Evolutionary conservation across 2,113 vertebrate genomes (phyloP).

Genomic region (Salvelinus alpinus): DNA sequence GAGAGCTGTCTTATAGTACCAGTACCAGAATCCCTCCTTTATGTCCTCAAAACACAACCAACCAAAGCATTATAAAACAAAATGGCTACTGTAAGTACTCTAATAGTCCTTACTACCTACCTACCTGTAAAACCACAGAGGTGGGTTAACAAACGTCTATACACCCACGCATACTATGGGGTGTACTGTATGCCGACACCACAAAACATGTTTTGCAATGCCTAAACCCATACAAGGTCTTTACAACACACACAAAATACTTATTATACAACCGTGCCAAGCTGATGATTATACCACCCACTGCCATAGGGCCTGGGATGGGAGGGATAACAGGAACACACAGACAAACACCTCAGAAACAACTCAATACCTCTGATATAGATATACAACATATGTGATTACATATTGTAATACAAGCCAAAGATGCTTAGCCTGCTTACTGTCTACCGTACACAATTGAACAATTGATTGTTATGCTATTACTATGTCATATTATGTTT

Average conservation of each 20-base stretch:
- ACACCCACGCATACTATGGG: too few species aligned
- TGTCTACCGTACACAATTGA: background rate
- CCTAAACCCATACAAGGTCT: background rate
- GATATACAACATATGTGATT: too few species aligned
- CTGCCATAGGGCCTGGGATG: background rate
- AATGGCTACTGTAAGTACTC: background rate
- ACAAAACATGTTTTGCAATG: background rate
- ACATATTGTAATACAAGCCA: background rate
- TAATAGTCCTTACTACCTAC: background rate
- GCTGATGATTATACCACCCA: background rate
- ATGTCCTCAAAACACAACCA: background rate
- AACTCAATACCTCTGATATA: too few species aligned
- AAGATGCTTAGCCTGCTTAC: background rate
- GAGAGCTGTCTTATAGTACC: too few species aligned
- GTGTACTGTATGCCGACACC: too few species aligned
- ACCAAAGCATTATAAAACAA: background rate
- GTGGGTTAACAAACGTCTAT: background rate
- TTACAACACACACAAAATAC: background rate
- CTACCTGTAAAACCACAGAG: background rate
- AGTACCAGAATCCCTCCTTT: too few species aligned
- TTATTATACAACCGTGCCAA: background rate
- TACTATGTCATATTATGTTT: background rate
- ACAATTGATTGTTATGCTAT: background rate
- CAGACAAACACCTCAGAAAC: background rate
- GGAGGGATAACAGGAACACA: background rate